Evolutionary conservation across 2,113 vertebrate genomes (phyloP).

Genomic region (Muscicapa adusta): DNA sequence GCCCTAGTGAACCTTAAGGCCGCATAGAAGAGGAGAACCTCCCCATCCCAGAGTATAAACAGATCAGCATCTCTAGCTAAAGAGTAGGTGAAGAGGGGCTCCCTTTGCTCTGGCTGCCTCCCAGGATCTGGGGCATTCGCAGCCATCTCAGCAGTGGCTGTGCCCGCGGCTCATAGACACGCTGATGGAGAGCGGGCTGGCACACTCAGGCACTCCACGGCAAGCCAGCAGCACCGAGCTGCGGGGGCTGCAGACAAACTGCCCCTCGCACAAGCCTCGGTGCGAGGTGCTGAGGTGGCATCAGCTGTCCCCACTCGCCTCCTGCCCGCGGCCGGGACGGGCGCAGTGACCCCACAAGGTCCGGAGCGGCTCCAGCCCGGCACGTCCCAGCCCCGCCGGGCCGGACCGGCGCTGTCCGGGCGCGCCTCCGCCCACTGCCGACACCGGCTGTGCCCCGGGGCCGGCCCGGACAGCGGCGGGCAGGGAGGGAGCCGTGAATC

Average conservation of each 20-base stretch:
- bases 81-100: rapidly evolving
- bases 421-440: neutral
- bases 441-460: neutral
- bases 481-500: constrained; percentile 8
- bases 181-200: neutral
- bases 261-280: neutral
- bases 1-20: neutral
- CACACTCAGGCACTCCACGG: rapidly evolving
- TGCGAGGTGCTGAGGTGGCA: rapidly evolving
- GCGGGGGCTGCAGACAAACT: neutral
- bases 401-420: neutral
- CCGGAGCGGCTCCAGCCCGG: neutral
- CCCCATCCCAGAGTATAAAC: neutral
- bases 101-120: neutral
- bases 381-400: neutral
- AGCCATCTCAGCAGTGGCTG: neutral
- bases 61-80: neutral
- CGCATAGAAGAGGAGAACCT: rapidly evolving
- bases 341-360: neutral
- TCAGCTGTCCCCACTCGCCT: neutral
- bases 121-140: neutral
- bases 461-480: neutral
- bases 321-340: neutral
- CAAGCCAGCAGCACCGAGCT: neutral
- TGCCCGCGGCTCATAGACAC: neutral